Conservation (phyloP, 2,113 vertebrate genomes). For the Sorex fumeus region DNA sequence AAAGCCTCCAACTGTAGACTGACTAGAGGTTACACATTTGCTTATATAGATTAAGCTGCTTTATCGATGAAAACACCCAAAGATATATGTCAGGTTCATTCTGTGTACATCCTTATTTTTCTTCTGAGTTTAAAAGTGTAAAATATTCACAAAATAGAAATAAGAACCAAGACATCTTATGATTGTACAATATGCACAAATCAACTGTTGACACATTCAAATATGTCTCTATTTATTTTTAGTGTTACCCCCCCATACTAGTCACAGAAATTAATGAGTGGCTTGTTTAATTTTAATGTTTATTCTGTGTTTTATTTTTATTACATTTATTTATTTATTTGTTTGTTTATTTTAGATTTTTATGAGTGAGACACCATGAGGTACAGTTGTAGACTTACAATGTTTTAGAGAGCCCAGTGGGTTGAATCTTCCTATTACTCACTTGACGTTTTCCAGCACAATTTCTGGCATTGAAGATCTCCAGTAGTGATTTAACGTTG, state of each 20-base stretch:
- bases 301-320: neutral
- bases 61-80: neutral
- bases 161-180: neutral
- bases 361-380: too few relatives aligned
- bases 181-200: neutral
- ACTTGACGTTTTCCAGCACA: neutral
- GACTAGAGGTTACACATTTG: neutral
- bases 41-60: neutral
- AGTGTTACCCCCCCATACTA: too few relatives aligned
- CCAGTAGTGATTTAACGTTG: neutral
- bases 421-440: conserved; percentile 16
- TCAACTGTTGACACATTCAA: neutral
- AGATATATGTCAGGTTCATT: too few relatives aligned
- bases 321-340: too few relatives aligned
- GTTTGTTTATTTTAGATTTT: too few relatives aligned
- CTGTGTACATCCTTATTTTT: too few relatives aligned
- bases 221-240: too few relatives aligned
- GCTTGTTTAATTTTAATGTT: neutral
- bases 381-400: too few relatives aligned
- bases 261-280: neutral
- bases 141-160: neutral
- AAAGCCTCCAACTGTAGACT: neutral
- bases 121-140: too few relatives aligned
- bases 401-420: neutral
- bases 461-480: neutral